Evolutionary conservation across 2,888 invertebrate genomes (phyloP), one percentile per base, ranked within the genome.

Genomic region (Ichneumon xanthorius): DNA sequence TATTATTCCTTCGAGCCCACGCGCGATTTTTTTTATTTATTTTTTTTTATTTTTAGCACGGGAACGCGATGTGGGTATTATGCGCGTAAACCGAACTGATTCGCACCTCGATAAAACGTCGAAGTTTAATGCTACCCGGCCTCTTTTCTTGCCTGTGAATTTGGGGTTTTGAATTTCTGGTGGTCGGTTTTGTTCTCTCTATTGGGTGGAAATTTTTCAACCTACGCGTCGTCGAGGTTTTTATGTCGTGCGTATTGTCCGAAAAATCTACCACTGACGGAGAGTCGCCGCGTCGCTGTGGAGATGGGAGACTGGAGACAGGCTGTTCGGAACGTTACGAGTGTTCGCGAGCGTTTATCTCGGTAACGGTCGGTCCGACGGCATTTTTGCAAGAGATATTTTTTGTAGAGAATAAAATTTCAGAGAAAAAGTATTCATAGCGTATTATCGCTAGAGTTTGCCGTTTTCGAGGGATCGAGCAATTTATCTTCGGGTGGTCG

Each of bases 1-100:
- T 81, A 50, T 85, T 85, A 75, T 84, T 48, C 65, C 48, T 45
- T 63, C 67, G 26, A 77, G 26, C 77, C 63, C 55, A 80, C 77
- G 61, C 40, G 50, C 61, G 53, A 26, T 16, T 76, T n/a, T 30
- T 26, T 40, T 11, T 63, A 30, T 30, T 61, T 61, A 26, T 58
- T 58, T 22, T 1, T 22, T 58, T 14, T 76, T 58, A 19, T 11
- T 79, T 40, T 26, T 26, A 6, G 48, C 40, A 68, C 30, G 61
- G 22, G 33, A 7, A 61, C 16, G 45, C 37, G 53, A 53, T 14
- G 55, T 33, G 26, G n/a, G 58, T 55, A 58, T 55, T 45, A 72
- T 71, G 61, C 14, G 55, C 70, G 78, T 65, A 82, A 73, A 67
- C 22, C 37, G 45, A 22, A 37, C 37, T 48, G 71, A 80, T 80